Evolutionary conservation across 2,797 vertebrate genomes (phyloP).

Genomic region (Scarus forsteni): DNA sequence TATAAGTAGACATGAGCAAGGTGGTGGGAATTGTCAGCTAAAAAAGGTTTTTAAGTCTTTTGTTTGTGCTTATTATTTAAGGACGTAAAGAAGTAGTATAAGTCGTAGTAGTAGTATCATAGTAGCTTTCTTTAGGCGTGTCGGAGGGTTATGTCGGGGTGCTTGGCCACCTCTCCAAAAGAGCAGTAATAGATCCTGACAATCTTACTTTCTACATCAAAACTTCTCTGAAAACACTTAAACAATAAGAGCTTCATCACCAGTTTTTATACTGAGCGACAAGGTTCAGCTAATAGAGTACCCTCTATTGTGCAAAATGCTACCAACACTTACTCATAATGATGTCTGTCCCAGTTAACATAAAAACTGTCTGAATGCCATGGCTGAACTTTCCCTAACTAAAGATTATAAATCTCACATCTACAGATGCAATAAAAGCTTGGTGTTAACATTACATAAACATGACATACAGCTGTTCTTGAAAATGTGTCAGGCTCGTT

Average conservation of each 20-base stretch:
- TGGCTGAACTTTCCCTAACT: not conserved
- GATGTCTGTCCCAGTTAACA: not conserved
- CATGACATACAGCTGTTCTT: slow-evolving; percentile 1
- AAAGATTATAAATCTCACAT: not conserved
- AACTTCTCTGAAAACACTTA: no score
- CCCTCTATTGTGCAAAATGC: not conserved
- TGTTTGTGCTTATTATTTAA: no score
- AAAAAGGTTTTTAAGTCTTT: no score
- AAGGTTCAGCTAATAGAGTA: not conserved
- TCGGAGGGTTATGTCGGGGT: no score
- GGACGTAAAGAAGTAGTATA: no score
- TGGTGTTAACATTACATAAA: slow-evolving; percentile 15
- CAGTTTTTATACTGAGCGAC: not conserved
- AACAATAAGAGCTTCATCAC: not conserved
- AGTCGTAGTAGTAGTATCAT: no score
- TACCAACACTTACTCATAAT: not conserved
- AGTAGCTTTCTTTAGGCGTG: no score
- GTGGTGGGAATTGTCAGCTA: no score
- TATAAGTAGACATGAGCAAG: no score
- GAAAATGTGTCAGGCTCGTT: not conserved
- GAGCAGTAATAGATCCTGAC: no score
- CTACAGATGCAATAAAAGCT: not conserved
- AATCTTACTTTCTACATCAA: no score
- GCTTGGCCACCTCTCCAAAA: no score
- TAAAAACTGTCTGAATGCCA: not conserved